phyloP scores from a whole-genome alignment of 2,888 invertebrate species.

The Heterodera filipjevi region DNA sequence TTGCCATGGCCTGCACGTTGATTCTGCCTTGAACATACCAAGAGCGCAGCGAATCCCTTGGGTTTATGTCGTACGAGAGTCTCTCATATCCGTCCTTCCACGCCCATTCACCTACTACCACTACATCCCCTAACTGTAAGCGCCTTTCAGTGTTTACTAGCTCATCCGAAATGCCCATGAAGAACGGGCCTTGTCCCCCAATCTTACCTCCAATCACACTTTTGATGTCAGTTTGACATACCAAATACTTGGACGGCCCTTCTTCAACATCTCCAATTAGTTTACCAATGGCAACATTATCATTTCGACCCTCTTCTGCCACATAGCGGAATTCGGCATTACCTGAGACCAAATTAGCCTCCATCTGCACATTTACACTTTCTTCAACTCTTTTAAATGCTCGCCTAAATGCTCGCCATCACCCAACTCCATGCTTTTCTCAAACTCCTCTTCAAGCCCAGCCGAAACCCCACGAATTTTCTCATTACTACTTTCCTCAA shows the following conservation, averaged over 20 bases:
- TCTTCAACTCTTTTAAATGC: too few relatives aligned
- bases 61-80: neutral
- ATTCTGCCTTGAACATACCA: neutral
- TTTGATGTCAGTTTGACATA: neutral
- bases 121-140: neutral
- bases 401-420: neutral
- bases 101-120: neutral
- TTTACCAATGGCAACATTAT: too few relatives aligned
- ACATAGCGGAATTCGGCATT: too few relatives aligned
- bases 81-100: neutral
- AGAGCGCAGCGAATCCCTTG: neutral
- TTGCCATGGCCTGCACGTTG: neutral
- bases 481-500: too few relatives aligned
- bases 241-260: neutral
- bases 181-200: neutral
- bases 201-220: neutral
- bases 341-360: too few relatives aligned
- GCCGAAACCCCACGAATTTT: neutral
- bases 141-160: neutral
- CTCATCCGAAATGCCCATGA: neutral
- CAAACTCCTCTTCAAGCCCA: neutral
- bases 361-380: too few relatives aligned
- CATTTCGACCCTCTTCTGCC: too few relatives aligned
- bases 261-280: too few relatives aligned
- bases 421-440: neutral